These are phyloP conservation scores for Melinaea menophilus DNA, from an alignment of 2,888 invertebrate genomes.

Conservation along the genomic window DNA sequence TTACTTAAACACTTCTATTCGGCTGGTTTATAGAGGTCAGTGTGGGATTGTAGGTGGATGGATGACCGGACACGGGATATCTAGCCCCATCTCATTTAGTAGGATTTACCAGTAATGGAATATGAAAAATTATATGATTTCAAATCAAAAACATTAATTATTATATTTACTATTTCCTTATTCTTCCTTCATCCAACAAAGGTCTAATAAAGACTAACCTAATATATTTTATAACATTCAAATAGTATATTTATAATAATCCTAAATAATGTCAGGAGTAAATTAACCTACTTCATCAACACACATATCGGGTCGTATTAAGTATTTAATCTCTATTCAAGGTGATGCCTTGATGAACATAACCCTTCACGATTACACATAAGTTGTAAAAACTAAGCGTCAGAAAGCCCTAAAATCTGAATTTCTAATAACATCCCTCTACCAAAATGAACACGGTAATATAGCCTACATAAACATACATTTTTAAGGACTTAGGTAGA, in stretches of 20 bases:
- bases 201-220: not conserved
- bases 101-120: constrained; percentile 41
- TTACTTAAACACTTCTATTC: constrained; percentile 42
- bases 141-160: constrained; percentile 27
- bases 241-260: no score
- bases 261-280: no score
- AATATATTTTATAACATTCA: no score
- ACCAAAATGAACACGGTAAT: constrained; percentile 67
- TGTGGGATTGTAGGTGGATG: constrained; percentile 54
- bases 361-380: constrained; percentile 25
- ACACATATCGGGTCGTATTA: not conserved
- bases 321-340: constrained; percentile 21
- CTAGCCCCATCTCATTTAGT: constrained; percentile 45
- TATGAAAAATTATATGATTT: constrained; percentile 11
- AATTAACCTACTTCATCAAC: no score
- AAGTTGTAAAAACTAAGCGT: constrained; percentile 62
- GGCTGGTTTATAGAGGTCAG: constrained; percentile 50
- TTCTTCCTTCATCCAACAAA: not conserved
- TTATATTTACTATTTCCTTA: not conserved
- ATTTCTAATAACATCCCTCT: constrained; percentile 68
- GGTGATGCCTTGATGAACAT: constrained; percentile 19
- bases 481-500: constrained; percentile 43
- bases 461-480: constrained; percentile 56
- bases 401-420: constrained; percentile 62
- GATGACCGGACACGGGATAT: constrained; percentile 43